phyloP scores from a whole-genome alignment of 2,888 invertebrate species.

The Tanypteryx hageni region DNA sequence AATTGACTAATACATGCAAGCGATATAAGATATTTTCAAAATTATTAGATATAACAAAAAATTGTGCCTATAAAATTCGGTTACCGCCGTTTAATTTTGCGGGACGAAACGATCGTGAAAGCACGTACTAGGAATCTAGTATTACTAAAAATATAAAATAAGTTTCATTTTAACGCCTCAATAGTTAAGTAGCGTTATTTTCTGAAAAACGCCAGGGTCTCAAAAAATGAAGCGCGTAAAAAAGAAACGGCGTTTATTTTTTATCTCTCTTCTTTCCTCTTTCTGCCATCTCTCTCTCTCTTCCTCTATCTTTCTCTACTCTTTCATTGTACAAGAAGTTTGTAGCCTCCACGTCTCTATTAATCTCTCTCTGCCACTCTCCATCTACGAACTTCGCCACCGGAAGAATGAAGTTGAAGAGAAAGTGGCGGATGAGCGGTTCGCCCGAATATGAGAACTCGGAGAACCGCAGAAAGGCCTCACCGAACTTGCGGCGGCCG shows the following conservation, averaged over 20 bases:
- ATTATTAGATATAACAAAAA: too few species aligned
- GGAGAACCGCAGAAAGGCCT: neutral
- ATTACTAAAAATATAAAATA: neutral
- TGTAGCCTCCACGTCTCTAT: neutral
- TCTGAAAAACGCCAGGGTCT: too few species aligned
- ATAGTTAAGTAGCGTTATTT: too few species aligned
- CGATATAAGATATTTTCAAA: too few species aligned
- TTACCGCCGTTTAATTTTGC: too few species aligned
- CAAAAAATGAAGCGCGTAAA: neutral
- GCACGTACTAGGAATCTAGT: neutral
- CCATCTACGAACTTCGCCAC: neutral
- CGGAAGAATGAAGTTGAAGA: neutral
- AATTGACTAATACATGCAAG: too few species aligned
- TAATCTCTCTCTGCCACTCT: neutral
- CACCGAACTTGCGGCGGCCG: neutral
- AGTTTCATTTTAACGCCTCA: too few species aligned
- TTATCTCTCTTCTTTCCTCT: neutral
- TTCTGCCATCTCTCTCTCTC: neutral
- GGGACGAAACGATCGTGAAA: neutral
- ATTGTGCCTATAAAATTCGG: neutral
- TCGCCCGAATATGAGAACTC: neutral
- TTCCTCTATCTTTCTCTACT: neutral
- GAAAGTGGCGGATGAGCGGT: conserved; percentile 1
- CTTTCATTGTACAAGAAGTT: neutral
- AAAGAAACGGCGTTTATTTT: neutral